Evolutionary conservation across 1,140 invertebrate genomes (phyloP).

Genomic region (Lordiphosa mommai): DNA sequence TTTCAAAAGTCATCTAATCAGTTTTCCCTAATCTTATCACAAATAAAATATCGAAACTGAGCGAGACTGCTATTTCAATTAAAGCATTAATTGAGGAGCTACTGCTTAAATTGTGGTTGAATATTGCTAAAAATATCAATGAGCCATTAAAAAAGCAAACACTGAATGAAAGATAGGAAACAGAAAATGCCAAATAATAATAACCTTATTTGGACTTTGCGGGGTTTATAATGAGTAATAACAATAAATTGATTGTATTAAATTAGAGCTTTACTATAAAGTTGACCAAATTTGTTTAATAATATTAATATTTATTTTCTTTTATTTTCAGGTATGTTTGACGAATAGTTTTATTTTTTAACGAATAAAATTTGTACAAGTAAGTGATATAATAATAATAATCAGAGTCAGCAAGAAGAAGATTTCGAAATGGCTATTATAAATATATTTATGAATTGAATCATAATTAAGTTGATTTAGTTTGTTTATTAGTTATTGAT

Average conservation of each 20-base stretch:
- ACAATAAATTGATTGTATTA: slow-evolving; percentile 11
- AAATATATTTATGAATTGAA: no score
- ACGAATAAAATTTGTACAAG: no score
- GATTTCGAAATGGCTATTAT: no score
- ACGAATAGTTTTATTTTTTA: no score
- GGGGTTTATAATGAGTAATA: slow-evolving; percentile 1
- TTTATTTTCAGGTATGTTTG: slow-evolving; percentile 20
- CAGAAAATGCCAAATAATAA: slow-evolving; percentile 12
- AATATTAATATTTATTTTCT: slow-evolving; percentile 14
- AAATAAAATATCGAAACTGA: slow-evolving; percentile 19
- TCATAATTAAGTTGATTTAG: no score
- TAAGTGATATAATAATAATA: no score
- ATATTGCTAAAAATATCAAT: slow-evolving; percentile 13
- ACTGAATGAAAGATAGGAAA: neutral
- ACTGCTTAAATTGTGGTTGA: slow-evolving; percentile 23
- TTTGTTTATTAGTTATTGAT: no score
- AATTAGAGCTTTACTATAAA: neutral
- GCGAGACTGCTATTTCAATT: slow-evolving; percentile 1
- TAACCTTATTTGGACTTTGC: slow-evolving; percentile 4
- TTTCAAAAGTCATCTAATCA: slow-evolving; percentile 29
- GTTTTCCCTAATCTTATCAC: slow-evolving; percentile 51
- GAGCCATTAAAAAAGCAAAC: slow-evolving; percentile 3
- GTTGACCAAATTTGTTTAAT: neutral
- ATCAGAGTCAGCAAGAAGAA: no score
- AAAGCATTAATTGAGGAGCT: slow-evolving; percentile 22